These are phyloP conservation scores for Brachionichthys hirsutus DNA, from an alignment of 2,113 vertebrate genomes.

Conservation along the genomic window DNA sequence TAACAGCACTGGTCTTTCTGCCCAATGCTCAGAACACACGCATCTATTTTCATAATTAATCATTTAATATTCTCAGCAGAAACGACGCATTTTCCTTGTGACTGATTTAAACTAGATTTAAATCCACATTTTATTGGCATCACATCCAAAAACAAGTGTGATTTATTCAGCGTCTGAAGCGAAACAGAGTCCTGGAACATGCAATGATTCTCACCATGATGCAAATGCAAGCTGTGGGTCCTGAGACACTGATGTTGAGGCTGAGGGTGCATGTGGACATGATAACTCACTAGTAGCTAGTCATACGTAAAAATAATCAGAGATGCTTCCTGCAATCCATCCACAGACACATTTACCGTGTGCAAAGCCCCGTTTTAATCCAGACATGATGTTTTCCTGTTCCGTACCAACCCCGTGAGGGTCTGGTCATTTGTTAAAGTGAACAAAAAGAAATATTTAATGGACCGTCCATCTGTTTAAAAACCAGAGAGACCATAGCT, in stretches of 20 bases:
- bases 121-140: not conserved
- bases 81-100: not conserved
- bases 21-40: not conserved
- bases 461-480: constrained; percentile 25
- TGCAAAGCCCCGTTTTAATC: constrained; percentile 7
- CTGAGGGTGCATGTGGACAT: constrained; percentile 10
- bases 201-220: not conserved
- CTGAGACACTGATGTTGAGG: constrained; percentile 29
- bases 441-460: constrained; percentile 37
- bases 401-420: constrained; percentile 22
- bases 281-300: constrained; percentile 8
- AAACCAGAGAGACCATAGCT: constrained; percentile 1
- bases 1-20: too few relatives aligned
- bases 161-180: not conserved
- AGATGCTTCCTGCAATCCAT: constrained; percentile 27
- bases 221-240: constrained; percentile 4
- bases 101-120: too few relatives aligned
- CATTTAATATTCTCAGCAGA: not conserved
- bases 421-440: constrained; percentile 46
- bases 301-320: constrained; percentile 64
- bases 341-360: constrained; percentile 12
- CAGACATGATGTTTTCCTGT: constrained; percentile 38
- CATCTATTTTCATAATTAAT: not conserved
- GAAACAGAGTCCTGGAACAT: not conserved
- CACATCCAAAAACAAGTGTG: not conserved